Percentiles rank a stretch among this genome's conserved stretches.
Evolutionary conservation across 2,113 vertebrate species (phyloP).

Genomic region (Sigmodon hispidus): DNA sequence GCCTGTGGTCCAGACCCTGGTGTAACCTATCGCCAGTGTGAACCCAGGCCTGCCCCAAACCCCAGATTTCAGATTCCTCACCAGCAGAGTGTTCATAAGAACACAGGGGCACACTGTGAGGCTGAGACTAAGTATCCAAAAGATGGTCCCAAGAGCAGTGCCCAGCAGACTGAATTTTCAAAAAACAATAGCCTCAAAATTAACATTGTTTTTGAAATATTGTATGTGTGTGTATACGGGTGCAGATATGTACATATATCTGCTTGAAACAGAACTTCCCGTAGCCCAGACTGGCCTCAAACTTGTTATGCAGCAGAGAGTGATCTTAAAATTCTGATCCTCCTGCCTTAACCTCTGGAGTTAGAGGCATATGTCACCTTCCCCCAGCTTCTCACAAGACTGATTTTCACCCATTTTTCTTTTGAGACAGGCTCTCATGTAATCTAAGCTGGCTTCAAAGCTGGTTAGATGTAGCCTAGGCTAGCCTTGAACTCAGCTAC

Average conservation of each 20-base stretch:
- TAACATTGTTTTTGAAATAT: not conserved
- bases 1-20: not conserved
- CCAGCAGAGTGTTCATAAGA: not conserved
- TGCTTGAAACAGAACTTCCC: not conserved
- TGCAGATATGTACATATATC: too few relatives aligned
- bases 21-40: fast-evolving
- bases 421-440: not conserved
- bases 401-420: not conserved
- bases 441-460: not conserved
- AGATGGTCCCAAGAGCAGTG: fast-evolving
- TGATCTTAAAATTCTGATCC: not conserved
- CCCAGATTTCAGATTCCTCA: not conserved
- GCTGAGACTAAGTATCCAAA: fast-evolving
- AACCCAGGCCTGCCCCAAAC: too few relatives aligned
- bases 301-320: not conserved
- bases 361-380: not conserved
- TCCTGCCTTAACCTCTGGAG: not conserved
- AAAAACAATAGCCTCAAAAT: not conserved
- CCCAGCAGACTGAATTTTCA: fast-evolving
- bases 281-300: not conserved
- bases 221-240: not conserved
- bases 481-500: not conserved
- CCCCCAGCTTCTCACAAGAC: not conserved
- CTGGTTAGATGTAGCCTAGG: too few relatives aligned
- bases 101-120: fast-evolving